Evolutionary conservation across 2,888 invertebrate genomes (phyloP).

Genomic region (Lacanobia wlatinum): DNA sequence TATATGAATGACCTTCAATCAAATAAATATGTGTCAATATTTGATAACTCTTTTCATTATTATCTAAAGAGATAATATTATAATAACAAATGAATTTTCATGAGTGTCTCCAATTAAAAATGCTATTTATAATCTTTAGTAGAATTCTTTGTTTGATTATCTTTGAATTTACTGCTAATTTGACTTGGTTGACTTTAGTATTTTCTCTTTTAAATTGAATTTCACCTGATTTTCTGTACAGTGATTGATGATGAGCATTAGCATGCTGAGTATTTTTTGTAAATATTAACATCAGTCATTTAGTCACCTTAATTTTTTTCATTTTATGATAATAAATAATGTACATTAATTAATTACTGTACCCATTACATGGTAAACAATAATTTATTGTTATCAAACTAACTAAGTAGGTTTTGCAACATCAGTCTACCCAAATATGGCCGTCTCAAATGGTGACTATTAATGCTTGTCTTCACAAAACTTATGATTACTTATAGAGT

Average conservation of each 20-base stretch:
- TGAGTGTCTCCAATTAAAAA: slow-evolving; percentile 17
- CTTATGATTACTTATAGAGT: slow-evolving; percentile 12
- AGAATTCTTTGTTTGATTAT: not conserved
- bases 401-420: not conserved
- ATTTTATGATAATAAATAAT: not conserved
- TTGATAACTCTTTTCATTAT: slow-evolving; percentile 42
- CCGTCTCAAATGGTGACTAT: not conserved
- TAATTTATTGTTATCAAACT: not conserved
- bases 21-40: slow-evolving; percentile 37
- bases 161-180: slow-evolving; percentile 13
- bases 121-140: not conserved
- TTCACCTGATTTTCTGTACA: not conserved
- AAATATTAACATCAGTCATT: not conserved
- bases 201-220: slow-evolving; percentile 3
- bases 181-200: not conserved
- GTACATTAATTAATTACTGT: not conserved
- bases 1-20: slow-evolving; percentile 47
- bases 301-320: not conserved
- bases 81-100: slow-evolving; percentile 30
- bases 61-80: slow-evolving; percentile 43
- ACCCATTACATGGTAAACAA: not conserved
- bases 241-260: not conserved
- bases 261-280: not conserved
- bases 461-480: not conserved
- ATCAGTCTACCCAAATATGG: not conserved